Evolutionary conservation across 2,888 invertebrate species (phyloP), one percentile per base, ranked within the genome.

Genomic region (Noctua pronuba): DNA sequence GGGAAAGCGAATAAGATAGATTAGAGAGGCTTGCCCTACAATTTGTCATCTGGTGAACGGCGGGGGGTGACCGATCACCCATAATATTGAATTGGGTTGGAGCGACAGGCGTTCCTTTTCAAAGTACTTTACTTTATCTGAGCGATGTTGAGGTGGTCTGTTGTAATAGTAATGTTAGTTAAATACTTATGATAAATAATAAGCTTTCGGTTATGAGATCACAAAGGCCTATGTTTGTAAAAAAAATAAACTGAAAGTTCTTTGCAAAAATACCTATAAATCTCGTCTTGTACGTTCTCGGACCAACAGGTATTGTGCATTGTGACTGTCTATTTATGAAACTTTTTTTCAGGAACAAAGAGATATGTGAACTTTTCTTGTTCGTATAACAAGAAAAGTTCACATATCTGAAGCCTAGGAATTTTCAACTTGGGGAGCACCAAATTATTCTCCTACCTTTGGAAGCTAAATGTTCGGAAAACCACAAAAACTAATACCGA

Each of bases 1-100:
- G 65, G 74, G 64, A 80, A 72, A 80, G 55, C 58, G 65, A 75
- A 84, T 84, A 86, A 75, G 84, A 84, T 75, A 69, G 73, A 84
- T 75, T 73, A 75, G 49, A 73, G 65, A 35, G 71, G 46, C 7
- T 75, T n/a, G 41, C 65, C 64, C 69, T n/a, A 80, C 84, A 31
- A 84, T 87, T 80, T 85, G 74, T 85, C 84, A 85, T 79, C 64
- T 28, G 16, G 44, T 41, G 28, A 70, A 70, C 60, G 70, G 62
- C 31, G 38, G 21, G 58, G n/a, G 49, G 38, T 77, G 81, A 86
- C 76, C 76, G 81, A 84, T 80, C 72, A 86, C 72, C 66, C 74
- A 80, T 84, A 75, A 77, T 84, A 85, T 85, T 86, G 64, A 80
- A 84, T 77, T 31, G 38, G 21, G 28, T 65, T 71, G 44, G 35